Conservation (phyloP, 2,888 invertebrate species). For the Cataglyphis altisquamis region DNA sequence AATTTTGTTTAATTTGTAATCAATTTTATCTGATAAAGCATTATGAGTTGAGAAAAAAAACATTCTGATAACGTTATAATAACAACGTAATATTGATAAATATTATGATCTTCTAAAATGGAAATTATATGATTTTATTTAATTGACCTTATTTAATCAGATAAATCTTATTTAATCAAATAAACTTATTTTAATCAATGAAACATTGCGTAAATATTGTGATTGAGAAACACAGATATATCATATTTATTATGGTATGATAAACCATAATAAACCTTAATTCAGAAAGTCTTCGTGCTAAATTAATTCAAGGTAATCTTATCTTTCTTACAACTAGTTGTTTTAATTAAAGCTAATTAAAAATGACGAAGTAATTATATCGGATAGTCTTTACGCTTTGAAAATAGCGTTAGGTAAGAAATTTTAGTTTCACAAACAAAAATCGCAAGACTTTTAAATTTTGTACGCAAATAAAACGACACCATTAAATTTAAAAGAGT, state of each 20-base stretch:
- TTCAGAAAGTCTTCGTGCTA: background rate
- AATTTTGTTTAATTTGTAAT: background rate
- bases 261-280: background rate
- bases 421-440: slow-evolving; percentile 5
- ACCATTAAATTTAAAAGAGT: background rate
- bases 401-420: background rate
- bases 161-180: no score
- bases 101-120: background rate
- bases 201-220: background rate
- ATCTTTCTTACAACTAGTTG: slow-evolving; percentile 19
- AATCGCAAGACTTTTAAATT: slow-evolving; percentile 14
- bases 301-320: slow-evolving; percentile 43
- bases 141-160: background rate
- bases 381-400: background rate
- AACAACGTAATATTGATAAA: background rate
- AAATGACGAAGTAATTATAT: slow-evolving; percentile 35
- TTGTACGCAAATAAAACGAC: background rate
- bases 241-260: background rate
- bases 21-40: background rate
- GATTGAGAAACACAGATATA: background rate
- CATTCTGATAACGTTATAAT: background rate
- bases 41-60: no score
- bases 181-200: background rate
- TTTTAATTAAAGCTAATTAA: slow-evolving; percentile 41
- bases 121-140: background rate